These are phyloP conservation scores for Sternotherus odoratus DNA, from an alignment of 2,797 vertebrate genomes.

Conservation along the genomic window DNA sequence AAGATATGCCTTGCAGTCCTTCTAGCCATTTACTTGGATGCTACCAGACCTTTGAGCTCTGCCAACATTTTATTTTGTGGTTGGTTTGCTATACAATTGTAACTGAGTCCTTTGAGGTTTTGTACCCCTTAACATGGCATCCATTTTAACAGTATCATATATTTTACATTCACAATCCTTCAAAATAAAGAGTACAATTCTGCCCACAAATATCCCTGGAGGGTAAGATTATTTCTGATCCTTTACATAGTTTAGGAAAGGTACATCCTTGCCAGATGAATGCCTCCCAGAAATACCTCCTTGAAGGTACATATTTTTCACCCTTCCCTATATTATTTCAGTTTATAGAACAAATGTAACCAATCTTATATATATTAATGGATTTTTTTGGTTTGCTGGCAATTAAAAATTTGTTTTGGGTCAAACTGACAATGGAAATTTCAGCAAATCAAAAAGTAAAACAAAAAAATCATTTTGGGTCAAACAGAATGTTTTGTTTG, in stretches of 20 bases:
- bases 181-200: not conserved
- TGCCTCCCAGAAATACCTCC: rapidly evolving
- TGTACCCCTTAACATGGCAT: not conserved
- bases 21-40: slow-evolving; percentile 35
- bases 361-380: not conserved
- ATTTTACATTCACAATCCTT: not conserved
- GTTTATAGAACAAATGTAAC: not conserved
- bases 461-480: not conserved
- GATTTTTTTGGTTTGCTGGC: not conserved
- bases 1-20: not conserved
- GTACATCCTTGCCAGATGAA: not conserved
- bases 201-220: not conserved
- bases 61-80: slow-evolving; percentile 35
- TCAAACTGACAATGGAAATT: not conserved
- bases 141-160: not conserved
- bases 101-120: slow-evolving; percentile 32
- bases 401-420: not conserved
- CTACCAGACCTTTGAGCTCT: slow-evolving; percentile 26
- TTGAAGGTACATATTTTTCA: rapidly evolving
- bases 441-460: not conserved
- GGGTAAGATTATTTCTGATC: not conserved
- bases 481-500: not conserved
- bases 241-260: rapidly evolving
- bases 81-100: slow-evolving; percentile 28
- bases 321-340: not conserved